Conservation (phyloP, 2,888 invertebrate species). For the Ferrisia virgata region DNA sequence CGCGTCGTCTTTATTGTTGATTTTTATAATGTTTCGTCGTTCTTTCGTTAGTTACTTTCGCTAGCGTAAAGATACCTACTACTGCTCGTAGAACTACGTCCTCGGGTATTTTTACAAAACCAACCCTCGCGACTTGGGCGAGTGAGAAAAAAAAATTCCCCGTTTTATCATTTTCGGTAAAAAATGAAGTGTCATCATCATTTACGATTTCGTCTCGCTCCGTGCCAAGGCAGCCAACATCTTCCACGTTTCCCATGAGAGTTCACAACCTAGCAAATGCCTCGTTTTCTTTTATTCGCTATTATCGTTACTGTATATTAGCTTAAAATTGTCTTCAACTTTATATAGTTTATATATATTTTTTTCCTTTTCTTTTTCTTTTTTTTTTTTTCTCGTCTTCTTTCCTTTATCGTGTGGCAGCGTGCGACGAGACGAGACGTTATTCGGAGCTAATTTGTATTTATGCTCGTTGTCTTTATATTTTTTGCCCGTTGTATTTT, state of each 20-base stretch:
- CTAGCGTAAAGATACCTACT: too few relatives aligned
- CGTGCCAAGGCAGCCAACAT: conserved; percentile 44
- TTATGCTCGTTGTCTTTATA: conserved; percentile 17
- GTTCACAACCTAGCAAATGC: conserved; percentile 41
- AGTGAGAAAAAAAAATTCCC: conserved; percentile 16
- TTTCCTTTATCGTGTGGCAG: too few relatives aligned
- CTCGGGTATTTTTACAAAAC: neutral
- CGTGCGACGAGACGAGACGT: neutral
- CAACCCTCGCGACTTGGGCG: neutral
- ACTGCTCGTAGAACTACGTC: too few relatives aligned
- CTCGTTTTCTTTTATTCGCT: conserved; percentile 42
- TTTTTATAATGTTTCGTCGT: conserved; percentile 15
- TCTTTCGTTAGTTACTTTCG: neutral
- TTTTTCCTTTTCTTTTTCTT: conserved; percentile 30
- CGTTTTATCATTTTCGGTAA: conserved; percentile 48
- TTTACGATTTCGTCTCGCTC: conserved; percentile 47
- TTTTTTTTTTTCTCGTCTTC: too few relatives aligned
- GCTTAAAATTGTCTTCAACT: conserved; percentile 45
- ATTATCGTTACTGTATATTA: conserved; percentile 46
- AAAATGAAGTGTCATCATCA: conserved; percentile 51
- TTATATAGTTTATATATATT: conserved; percentile 11
- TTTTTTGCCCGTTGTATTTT: conserved; percentile 1
- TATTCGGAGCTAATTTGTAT: conserved; percentile 42
- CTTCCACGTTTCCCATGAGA: conserved; percentile 43
- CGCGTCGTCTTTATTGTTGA: neutral